Conservation (phyloP, 2,797 vertebrate genomes). For the Myotis planiceps region DNA sequence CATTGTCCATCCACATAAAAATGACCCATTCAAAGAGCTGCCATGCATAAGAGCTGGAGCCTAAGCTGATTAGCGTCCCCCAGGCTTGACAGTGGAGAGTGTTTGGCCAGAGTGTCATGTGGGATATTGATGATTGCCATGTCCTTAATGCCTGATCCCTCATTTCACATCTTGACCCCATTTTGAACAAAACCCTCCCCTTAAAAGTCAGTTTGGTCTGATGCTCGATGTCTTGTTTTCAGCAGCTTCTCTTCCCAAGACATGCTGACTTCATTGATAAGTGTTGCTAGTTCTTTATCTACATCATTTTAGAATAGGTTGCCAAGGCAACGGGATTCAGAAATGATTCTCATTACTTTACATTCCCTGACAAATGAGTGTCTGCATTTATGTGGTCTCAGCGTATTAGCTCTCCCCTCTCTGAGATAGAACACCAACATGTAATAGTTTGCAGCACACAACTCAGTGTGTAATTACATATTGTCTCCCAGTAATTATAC, state of each 20-base stretch:
- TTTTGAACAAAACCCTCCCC: neutral
- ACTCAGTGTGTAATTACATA: conserved; percentile 68
- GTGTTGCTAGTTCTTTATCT: conserved; percentile 77
- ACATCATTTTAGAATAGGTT: conserved; percentile 79
- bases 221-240: conserved; percentile 42
- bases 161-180: neutral
- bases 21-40: neutral
- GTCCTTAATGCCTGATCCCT: neutral
- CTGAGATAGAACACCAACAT: conserved; percentile 9
- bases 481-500: conserved; percentile 73
- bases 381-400: conserved; percentile 63
- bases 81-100: neutral
- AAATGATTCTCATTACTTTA: conserved; percentile 79
- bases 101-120: neutral
- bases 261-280: conserved; percentile 74
- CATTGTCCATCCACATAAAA: neutral
- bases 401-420: conserved; percentile 37
- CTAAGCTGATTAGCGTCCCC: neutral
- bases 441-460: conserved; percentile 44
- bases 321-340: conserved; percentile 76
- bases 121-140: neutral
- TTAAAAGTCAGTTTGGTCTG: conserved; percentile 9
- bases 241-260: conserved; percentile 56
- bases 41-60: neutral
- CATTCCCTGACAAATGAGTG: conserved; percentile 70